These are phyloP conservation scores for Digitonthophagus gazella DNA, from an alignment of 2,888 invertebrate species.

Conservation along the genomic window DNA sequence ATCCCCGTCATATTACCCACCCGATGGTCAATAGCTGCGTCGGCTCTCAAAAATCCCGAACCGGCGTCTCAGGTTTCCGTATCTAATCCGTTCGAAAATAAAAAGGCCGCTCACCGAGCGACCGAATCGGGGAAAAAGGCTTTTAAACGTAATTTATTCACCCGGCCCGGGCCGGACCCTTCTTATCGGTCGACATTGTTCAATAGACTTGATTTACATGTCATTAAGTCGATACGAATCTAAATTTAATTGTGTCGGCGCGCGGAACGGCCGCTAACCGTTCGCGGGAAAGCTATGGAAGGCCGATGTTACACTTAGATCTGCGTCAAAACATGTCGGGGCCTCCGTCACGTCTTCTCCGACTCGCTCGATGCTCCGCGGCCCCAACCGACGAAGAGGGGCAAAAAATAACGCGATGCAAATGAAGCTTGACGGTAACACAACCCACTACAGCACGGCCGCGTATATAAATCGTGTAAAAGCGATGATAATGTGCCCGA, in stretches of 20 bases:
- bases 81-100: not conserved
- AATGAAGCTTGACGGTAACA: constrained; percentile 11
- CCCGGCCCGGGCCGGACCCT: not conserved
- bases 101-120: not conserved
- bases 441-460: not conserved
- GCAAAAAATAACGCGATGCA: constrained; percentile 7
- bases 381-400: too few species aligned
- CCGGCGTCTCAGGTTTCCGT: not conserved
- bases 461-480: constrained; percentile 5
- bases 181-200: constrained; percentile 17
- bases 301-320: constrained; percentile 20
- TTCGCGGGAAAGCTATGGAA: constrained; percentile 15
- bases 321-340: constrained; percentile 23
- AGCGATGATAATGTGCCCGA: not conserved
- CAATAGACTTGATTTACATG: constrained; percentile 27
- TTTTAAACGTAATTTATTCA: constrained; percentile 14
- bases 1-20: not conserved
- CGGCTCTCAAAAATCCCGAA: not conserved
- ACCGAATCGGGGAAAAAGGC: constrained; percentile 1
- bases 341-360: constrained; percentile 12
- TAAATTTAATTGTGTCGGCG: constrained; percentile 25
- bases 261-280: constrained; percentile 19
- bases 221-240: constrained; percentile 27
- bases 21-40: not conserved
- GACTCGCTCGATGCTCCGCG: too few species aligned